Base-by-base conservation (phyloP, 2,797 vertebrate species). In the Scarus forsteni region DNA sequence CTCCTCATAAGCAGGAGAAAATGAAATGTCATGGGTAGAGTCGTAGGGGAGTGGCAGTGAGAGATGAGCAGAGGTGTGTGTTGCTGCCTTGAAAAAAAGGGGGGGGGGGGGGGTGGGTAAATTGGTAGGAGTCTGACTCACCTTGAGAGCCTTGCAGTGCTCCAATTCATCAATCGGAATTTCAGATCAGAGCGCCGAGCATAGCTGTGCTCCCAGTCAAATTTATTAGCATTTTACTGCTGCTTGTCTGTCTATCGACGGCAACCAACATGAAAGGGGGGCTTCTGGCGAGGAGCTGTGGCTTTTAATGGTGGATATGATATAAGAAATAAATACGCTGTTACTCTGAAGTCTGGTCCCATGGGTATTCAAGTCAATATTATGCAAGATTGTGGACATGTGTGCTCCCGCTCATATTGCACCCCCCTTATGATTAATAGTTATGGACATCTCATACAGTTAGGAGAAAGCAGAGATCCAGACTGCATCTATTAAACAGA, bases 151-250 rank as follows among this genome's bases (percentile, higher is more conserved):
- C 66, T 85, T 3, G 40, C 82, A 50, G 60, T 66, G 78, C 81
- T 84, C 77, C 80, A 76, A 79, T 89, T 90, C 91, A 90, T 93
- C 92, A 93, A 84, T 90, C 66, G 70, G 89, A 90, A 88, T 92
- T 88, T 87, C 85, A 85, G 86, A 92, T 92, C 86, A 89, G 85
- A 91, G 88, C 66, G 16, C 55, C 1, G 42, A 77, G 86, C 82
- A 77, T 75, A 49, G 59, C 79, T 44, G 66, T 85, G 66, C 85
- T 85, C 74, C 75, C 72, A 72, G 77, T 88, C 83, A 90, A 77
- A 91, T 88, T 81, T 88, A 87, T 92, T 93, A 88, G 86, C 89
- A 90, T 89, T 92, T 90, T 81, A 84, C 75, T 73, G 75, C 81
- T 3, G 85, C 86, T 72, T 83, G 82, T 86, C 83, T 84, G 87